A percentile compares a stretch with the other conserved stretches of the same genome.
Evolutionary conservation across 2,888 invertebrate species (phyloP).

Genomic region (Sarcophaga variegata): DNA sequence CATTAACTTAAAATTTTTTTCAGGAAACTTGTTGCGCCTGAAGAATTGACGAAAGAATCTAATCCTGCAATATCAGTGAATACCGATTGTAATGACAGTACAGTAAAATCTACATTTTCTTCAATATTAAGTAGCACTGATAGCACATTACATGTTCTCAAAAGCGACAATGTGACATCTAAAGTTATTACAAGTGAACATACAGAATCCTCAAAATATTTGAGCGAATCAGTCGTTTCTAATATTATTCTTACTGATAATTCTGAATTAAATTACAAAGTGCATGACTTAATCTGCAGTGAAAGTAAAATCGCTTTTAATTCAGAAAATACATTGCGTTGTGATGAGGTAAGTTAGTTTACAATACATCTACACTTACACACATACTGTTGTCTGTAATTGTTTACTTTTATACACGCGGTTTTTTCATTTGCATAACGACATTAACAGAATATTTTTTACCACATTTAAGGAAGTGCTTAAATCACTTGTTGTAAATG

Average conservation of each 20-base stretch:
- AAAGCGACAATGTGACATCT: conserved; percentile 16
- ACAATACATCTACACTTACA: no score
- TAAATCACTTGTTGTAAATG: no score
- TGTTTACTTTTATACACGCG: no score
- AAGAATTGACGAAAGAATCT: conserved; percentile 32
- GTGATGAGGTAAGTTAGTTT: conserved; percentile 51
- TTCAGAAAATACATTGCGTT: conserved; percentile 20
- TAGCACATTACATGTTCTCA: neutral
- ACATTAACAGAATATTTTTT: no score
- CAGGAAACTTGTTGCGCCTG: conserved; percentile 41
- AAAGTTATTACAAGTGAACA: conserved; percentile 7
- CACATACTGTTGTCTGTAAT: no score
- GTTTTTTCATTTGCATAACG: no score
- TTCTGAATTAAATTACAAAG: conserved; percentile 15
- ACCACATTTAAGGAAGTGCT: no score
- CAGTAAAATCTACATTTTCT: conserved; percentile 8
- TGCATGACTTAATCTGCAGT: conserved; percentile 18
- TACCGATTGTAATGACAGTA: conserved; percentile 27
- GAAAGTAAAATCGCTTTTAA: conserved; percentile 30
- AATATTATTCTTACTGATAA: conserved; percentile 19
- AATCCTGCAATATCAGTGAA: conserved; percentile 14
- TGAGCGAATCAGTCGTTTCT: conserved; percentile 4
- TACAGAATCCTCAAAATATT: conserved; percentile 15
- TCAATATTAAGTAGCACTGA: conserved; percentile 16
- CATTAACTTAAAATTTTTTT: neutral